Base-by-base conservation (phyloP, 2,888 invertebrate genomes). In the Drosophila colorata region DNA sequence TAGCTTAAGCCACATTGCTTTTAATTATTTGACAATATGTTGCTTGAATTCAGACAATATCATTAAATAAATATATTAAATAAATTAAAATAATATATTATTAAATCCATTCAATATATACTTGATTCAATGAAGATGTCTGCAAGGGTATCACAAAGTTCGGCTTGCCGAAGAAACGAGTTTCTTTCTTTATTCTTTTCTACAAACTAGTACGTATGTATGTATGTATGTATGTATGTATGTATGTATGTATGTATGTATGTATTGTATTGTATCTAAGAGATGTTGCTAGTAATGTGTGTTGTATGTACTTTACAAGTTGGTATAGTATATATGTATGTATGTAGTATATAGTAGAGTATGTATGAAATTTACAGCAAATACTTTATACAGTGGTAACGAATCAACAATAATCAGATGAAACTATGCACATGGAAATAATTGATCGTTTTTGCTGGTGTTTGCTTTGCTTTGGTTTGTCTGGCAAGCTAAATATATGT, bases 321-420 rank as follows among this genome's bases (percentile, higher is more conserved):
- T 14, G 47, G 14, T 47, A 8, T 14, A 13, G 31, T 47, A 18
- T 31, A 13, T 25, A 28, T 25, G 44, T 60, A 43, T 56, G 31
- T 64, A 37, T 47, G 40, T 48, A 23, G 43, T 65, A 56, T 57
- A 37, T 57, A 40, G 51, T 73, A 41, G 33, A 41, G 33, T 58
- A 56, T 61, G 33, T 58, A 56, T 61, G 79, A 87, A 90, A 89
- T 87, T 89, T 89, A 88, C 88, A 88, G 90, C 90, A 90, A 88
- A 48, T 90, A 88, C 88, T 86, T 86, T 78, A 64, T 66, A 83
- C 77, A 88, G 69, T 77, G 67, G 70, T 61, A 69, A 69, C 18
- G 56, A 63, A 63, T 57, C 33, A 69, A 61, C 20, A 33, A 52
- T 47, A 65, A 67, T 74, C 46, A 61, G 67, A 55, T 47, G 51